These are phyloP conservation scores for Syrmaticus mikado DNA, from an alignment of 2,113 vertebrate species.

Conservation along the genomic window DNA sequence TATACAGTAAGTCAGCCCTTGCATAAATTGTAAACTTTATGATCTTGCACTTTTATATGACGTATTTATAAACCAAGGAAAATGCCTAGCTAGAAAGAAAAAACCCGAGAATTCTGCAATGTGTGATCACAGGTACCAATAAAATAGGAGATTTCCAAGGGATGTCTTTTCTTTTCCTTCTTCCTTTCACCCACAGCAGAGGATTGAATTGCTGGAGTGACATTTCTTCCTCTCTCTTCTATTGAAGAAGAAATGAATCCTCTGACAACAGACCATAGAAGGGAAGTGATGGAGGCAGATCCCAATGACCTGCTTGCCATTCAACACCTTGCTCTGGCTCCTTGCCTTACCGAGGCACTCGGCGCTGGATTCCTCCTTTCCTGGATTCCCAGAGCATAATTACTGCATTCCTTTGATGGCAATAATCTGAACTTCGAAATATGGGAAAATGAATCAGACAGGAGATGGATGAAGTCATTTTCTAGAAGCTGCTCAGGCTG, in stretches of 20 bases:
- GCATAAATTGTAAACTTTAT: slow-evolving; percentile 24
- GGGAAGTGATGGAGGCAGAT: neutral
- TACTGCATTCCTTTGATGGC: neutral
- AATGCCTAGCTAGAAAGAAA: slow-evolving; percentile 31
- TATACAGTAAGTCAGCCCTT: neutral
- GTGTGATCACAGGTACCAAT: neutral
- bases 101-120: neutral
- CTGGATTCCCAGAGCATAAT: neutral
- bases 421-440: neutral
- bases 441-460: neutral
- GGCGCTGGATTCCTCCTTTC: neutral
- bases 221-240: neutral
- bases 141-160: slow-evolving; percentile 40
- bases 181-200: neutral
- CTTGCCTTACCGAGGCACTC: rapidly evolving
- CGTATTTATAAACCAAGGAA: slow-evolving; percentile 30
- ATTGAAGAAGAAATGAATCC: neutral
- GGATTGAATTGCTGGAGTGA: neutral
- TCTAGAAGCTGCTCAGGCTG: neutral
- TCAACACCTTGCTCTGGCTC: neutral
- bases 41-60: slow-evolving; percentile 14
- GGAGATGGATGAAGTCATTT: neutral
- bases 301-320: neutral
- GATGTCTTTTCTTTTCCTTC: neutral
- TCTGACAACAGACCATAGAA: neutral